These are phyloP conservation scores for Drosophila bocqueti DNA, from an alignment of 1,140 invertebrate genomes.

Conservation along the genomic window DNA sequence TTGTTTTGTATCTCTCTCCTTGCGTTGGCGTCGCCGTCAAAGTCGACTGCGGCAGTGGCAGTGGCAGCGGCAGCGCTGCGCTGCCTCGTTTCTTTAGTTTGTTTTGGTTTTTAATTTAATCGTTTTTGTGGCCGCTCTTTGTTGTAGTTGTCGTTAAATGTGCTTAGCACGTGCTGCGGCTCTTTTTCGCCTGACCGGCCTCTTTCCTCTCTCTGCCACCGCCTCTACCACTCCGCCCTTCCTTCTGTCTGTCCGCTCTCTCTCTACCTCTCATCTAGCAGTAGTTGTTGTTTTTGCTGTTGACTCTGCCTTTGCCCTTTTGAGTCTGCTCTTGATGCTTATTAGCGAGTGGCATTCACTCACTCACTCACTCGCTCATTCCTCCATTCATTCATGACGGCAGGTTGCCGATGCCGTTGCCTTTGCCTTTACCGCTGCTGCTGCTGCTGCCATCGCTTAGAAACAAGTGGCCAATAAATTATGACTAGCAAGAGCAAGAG, in stretches of 20 bases:
- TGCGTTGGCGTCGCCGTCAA: slow-evolving; percentile 22
- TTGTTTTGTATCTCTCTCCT: slow-evolving; percentile 65
- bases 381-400: slow-evolving; percentile 57
- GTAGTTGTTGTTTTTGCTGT: slow-evolving; percentile 45
- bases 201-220: slow-evolving; percentile 19
- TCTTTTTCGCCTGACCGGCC: slow-evolving; percentile 63
- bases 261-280: slow-evolving; percentile 14
- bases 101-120: slow-evolving; percentile 83
- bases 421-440: slow-evolving; percentile 36
- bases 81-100: slow-evolving; percentile 76
- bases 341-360: slow-evolving; percentile 79
- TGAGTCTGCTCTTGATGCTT: slow-evolving; percentile 81
- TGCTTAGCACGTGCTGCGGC: slow-evolving; percentile 75
- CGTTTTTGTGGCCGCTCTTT: slow-evolving; percentile 70
- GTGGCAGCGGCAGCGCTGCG: slow-evolving; percentile 30
- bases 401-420: slow-evolving; percentile 55
- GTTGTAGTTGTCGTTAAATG: slow-evolving; percentile 80
- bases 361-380: slow-evolving; percentile 43
- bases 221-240: neutral
- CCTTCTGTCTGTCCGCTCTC: slow-evolving; percentile 18
- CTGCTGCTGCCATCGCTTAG: slow-evolving; percentile 63
- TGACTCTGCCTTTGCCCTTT: slow-evolving; percentile 69
- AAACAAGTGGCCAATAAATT: slow-evolving; percentile 82
- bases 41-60: slow-evolving; percentile 11
- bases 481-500: slow-evolving; percentile 56